Base-by-base conservation (phyloP, 1,140 invertebrate genomes). In the Drosophila gunungcola region DNA sequence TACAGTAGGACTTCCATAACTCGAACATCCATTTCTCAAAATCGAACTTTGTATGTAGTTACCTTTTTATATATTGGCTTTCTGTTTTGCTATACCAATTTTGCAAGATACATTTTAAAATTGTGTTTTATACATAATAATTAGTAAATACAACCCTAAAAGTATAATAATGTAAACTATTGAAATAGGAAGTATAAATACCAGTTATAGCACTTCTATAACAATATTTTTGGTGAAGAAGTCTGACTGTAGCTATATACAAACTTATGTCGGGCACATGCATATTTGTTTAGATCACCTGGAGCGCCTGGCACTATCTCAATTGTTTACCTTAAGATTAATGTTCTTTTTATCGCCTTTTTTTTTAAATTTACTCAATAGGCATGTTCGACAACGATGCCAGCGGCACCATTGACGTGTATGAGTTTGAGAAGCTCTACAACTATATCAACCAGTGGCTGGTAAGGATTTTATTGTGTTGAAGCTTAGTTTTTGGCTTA, bases 391-490 rank as follows among this genome's bases (percentile, higher is more conserved):
- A 98, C 91, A 94, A 94, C 78, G 96, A 97, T 89, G 95, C 95
- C 76, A 95, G 94, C 72, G 97, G 97, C n/a, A 96, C 95, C n/a
- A 98, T 98, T 78, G 96, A 97, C 92, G 57, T 98, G 0, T 93
- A 95, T 79, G 97, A 98, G 93, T 98, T 98, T 92, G 95, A 96
- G 83, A 95, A 96, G 78, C 93, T 98, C 7, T 98, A 96, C 93
- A 96, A 95, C 52, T 98, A 98, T 85, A 96, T 98, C 38, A 97
- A 97, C 90, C 95, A 97, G 78, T 98, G 97, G 97, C 93, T 97
- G 12, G 49, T 52, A 36, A 52, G 27, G 12, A 36, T 5, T 11
- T 21, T 6, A 7, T 21, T 6, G 9, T 29, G 3, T 27, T 29
- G 0, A 36, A 11, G 2, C 32, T 21, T 21, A 5, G 10, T 12